A percentile compares a stretch with the other conserved stretches of the same genome.
These are phyloP conservation scores for Allobates femoralis DNA, from an alignment of 2,797 vertebrate species.

Conservation along the genomic window DNA sequence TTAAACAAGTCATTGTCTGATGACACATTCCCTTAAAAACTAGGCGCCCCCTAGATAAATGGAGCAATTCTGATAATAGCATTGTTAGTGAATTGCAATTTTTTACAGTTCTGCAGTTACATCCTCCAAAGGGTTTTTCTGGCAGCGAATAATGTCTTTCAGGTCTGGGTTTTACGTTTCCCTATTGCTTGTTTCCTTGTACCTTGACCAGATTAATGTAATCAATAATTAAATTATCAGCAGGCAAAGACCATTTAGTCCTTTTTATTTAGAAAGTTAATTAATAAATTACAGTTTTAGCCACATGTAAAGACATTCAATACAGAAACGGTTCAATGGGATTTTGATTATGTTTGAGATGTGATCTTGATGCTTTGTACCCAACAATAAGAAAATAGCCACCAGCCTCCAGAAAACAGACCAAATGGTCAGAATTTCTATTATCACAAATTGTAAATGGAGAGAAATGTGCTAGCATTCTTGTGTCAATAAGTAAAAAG, in stretches of 20 bases:
- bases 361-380: not conserved
- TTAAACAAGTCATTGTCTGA: not conserved
- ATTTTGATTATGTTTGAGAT: not conserved
- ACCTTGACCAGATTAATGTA: not conserved
- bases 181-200: not conserved
- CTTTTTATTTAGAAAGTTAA: not conserved
- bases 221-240: not conserved
- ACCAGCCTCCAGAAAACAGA: not conserved
- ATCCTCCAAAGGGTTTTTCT: not conserved
- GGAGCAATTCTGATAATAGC: not conserved
- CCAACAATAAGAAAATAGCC: not conserved
- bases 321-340: not conserved
- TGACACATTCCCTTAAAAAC: too few species aligned
- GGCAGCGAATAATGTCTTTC: not conserved
- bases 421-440: not conserved
- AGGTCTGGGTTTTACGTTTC: not conserved
- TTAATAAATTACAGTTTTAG: not conserved
- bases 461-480: not conserved
- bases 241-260: not conserved
- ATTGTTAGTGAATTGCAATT: not conserved
- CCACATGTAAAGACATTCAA: not conserved
- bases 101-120: not conserved
- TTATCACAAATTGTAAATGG: not conserved
- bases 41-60: not conserved
- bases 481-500: too few species aligned